Base-by-base conservation (phyloP, 2,888 invertebrate species). In the Creontiades dilutus region DNA sequence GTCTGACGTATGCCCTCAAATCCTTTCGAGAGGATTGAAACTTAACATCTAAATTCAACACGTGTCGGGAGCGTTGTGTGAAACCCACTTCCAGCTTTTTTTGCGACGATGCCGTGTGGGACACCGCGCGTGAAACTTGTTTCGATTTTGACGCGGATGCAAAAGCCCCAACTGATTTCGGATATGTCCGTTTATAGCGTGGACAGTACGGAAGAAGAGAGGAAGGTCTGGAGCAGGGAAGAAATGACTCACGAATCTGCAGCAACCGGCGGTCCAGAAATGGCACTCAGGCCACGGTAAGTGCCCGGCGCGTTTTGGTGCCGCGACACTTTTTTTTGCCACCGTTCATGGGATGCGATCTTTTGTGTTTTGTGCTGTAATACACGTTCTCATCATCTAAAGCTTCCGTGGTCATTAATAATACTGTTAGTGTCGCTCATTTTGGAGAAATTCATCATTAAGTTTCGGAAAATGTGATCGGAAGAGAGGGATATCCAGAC, bases 211-310 rank as follows among this genome's bases (percentile, higher is more conserved):
- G 89, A 90, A 23, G 89, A 89, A 76, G 93, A 94, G 90, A 94
- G 95, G 90, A 95, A 95, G 92, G 95, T 96, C 88, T 96, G 96
- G 95, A 96, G 96, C 0, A 94, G 97, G 23, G 96, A 97, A 92
- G 95, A 96, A 93, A 96, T 95, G 93, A 94, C 96, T 81, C 96
- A 96, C 93, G 95, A 95, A 91, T 95, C 95, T 55, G 95, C 96
- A 13, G 96, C 96, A 55, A 96, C 95, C 82, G 96, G 96, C 76
- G 94, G 94, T 23, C 92, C 92, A 12, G 93, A 94, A 91, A 93
- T 93, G 57, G 96, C 96, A 0, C 95, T 96, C n/a, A 94, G 94
- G 93, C 93, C 94, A 91, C 91, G 92, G 92, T 92, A 90, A 80
- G 89, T 68, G 68, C 68, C 37, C n/a, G 37, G 37, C 37, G 7